Evolutionary conservation across 2,113 vertebrate genomes (phyloP), one percentile per base, ranked within the genome.

Genomic region (Thomomys bottae): DNA sequence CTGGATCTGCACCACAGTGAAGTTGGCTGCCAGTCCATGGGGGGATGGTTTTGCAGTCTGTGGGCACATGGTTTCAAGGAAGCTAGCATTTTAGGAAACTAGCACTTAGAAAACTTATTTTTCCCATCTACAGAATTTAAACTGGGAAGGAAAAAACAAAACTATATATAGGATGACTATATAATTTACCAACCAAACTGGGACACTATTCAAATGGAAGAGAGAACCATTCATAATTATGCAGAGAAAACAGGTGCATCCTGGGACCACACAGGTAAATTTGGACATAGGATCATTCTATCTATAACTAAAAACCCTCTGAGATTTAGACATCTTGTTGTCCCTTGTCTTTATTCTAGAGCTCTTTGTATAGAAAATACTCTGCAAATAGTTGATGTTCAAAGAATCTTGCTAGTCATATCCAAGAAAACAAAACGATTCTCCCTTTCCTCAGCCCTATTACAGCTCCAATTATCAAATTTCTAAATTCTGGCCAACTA

Each of bases 61-160:
- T 45, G 66, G 81, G 10, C 24, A 73, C 30, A 38, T 1, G 32
- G 42, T 83, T 84, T 72, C 49, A 54, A 57, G 59, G 38, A 81
- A 88, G 81, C 24, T 30, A 68, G 26, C 34, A 61, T 63, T 83
- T 84, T 78, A 42, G 38, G 45, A 81, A 85, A 76, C 24, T 20
- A 68, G n/a, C 30, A 61, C 84, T 79, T 66, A 63, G 42, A 87
- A 73, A 21, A 38, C 23, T 87, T 94, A 88, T 42, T 81, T 84
- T 73, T n/a, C 4, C 21, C 3, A 38, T 32, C 34, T 68, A 57
- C 34, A 82, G 21, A 92, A 66, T 87, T 71, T 84, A 36, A 32
- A 1, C 12, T 14, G 28, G 45, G 34, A 92, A 90, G 71, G 70
- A 92, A 21, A 20, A 71, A 80, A 76, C n/a, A 14, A 72, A 5